Evolutionary conservation across 1,140 invertebrate genomes (phyloP).

Genomic region (Drosophila gunungcola): DNA sequence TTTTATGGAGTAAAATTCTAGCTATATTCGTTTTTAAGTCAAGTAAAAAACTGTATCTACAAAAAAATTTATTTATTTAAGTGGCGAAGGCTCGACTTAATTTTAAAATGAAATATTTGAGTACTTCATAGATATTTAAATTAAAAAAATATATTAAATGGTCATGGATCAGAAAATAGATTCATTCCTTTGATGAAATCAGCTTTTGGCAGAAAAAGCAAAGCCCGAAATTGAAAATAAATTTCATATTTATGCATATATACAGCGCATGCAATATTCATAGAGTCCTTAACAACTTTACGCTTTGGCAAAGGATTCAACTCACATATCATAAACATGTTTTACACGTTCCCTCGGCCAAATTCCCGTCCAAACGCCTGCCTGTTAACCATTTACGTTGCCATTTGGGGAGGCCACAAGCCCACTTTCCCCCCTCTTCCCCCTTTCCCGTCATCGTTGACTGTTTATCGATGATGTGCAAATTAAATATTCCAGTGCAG

Average conservation of each 20-base stretch:
- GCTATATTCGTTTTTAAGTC: too few species aligned
- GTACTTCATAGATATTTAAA: too few species aligned
- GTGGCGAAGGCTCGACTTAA: too few species aligned
- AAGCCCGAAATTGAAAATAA: conserved; percentile 32
- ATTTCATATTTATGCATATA: conserved; percentile 10
- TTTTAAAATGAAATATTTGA: too few species aligned
- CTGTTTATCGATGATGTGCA: conserved; percentile 78
- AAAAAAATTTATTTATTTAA: too few species aligned
- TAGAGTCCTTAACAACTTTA: conserved; percentile 45
- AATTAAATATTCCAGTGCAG: conserved; percentile 70
- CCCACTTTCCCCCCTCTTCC: neutral
- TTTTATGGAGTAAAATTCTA: too few species aligned
- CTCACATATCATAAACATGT: conserved; percentile 56
- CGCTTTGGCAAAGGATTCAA: conserved; percentile 40
- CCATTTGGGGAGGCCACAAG: conserved; percentile 5
- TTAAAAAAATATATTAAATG: too few species aligned
- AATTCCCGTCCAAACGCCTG: neutral
- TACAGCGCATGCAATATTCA: conserved; percentile 36
- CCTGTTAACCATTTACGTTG: conserved; percentile 12
- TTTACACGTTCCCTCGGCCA: conserved; percentile 25
- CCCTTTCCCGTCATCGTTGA: conserved; percentile 26
- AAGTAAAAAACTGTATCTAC: too few species aligned
- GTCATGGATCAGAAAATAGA: neutral
- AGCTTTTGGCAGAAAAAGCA: conserved; percentile 13
- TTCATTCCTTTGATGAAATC: conserved; percentile 16